Conservation (phyloP, 2,888 invertebrate genomes). For the Rhimphoctona megacephalus region DNA sequence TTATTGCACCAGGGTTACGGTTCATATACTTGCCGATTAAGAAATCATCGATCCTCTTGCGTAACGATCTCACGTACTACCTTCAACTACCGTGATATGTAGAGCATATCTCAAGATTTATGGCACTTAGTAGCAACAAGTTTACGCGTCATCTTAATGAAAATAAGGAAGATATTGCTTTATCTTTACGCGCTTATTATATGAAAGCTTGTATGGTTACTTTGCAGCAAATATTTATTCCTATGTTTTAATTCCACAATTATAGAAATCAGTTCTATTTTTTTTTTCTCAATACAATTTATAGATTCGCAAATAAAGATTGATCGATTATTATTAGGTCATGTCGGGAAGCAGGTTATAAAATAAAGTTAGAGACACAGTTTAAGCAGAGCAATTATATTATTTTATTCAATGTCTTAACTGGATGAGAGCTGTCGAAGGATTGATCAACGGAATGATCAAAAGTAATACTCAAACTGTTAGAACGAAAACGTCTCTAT, state of each 20-base stretch:
- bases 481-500: too few species aligned
- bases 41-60: slow-evolving; percentile 54
- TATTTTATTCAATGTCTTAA: too few species aligned
- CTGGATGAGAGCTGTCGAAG: too few species aligned
- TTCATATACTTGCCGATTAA: slow-evolving; percentile 60
- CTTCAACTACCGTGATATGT: neutral
- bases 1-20: slow-evolving; percentile 54
- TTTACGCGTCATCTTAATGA: slow-evolving; percentile 1
- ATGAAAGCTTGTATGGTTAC: neutral
- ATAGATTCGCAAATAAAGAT: neutral
- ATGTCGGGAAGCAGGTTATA: too few species aligned
- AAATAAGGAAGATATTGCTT: neutral
- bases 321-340: neutral
- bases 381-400: too few species aligned
- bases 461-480: too few species aligned
- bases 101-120: slow-evolving; percentile 8
- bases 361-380: too few species aligned
- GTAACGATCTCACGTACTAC: slow-evolving; percentile 41
- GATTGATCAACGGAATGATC: too few species aligned
- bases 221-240: neutral
- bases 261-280: neutral
- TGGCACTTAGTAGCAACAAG: neutral
- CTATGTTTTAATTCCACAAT: neutral
- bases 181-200: neutral
- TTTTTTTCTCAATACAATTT: neutral